Evolutionary conservation across 2,888 invertebrate genomes (phyloP), one percentile per base, ranked within the genome.

Genomic region (Drosophila neonasuta): DNA sequence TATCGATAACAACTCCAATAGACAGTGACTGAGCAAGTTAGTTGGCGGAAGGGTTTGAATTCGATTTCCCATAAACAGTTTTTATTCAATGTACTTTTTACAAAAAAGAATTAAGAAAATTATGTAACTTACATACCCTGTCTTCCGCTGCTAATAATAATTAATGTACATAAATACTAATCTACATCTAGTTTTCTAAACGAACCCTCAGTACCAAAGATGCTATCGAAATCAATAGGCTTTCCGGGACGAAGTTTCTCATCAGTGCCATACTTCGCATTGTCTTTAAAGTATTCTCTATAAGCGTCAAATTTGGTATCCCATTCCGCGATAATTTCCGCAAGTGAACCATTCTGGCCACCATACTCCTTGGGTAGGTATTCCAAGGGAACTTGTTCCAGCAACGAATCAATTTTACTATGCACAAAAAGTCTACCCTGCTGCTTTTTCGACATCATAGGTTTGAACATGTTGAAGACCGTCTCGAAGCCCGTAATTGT

Each of bases 361-460:
- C 94, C 95, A 80, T 94, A 95, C 80, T 95, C 95, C 11, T 89
- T 91, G 0, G 95, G 95, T 29, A 95, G 88, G 59, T 93, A 90
- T 13, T 92, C 91, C 75, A 92, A 91, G 0, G 94, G 94, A 17
- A 95, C 89, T 50, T 91, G 80, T 76, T 93, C 90, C 77, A 93
- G 93, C 52, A 95, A 88, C 24, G 92, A 92, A 1, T 93, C 92
- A 62, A 92, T 90, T 77, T 92, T 88, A 72, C 92, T 92, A 73
- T 94, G 93, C 13, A 94, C 91, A 88, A 89, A 92, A 32, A 94
- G 77, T 93, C 94, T 90, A 36, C 91, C 92, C 83, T 92, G 92
- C 77, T 93, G 90, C 86, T 94, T 94, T 51, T 93, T 92, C 13
- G 92, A 92, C 87, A 94, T 89, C 82, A 94, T 93, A 9, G 92